A percentile compares a stretch with the other conserved stretches of the same genome.
These are phyloP conservation scores for Drosophila sordidula DNA, from an alignment of 2,888 invertebrate species.

Conservation along the genomic window DNA sequence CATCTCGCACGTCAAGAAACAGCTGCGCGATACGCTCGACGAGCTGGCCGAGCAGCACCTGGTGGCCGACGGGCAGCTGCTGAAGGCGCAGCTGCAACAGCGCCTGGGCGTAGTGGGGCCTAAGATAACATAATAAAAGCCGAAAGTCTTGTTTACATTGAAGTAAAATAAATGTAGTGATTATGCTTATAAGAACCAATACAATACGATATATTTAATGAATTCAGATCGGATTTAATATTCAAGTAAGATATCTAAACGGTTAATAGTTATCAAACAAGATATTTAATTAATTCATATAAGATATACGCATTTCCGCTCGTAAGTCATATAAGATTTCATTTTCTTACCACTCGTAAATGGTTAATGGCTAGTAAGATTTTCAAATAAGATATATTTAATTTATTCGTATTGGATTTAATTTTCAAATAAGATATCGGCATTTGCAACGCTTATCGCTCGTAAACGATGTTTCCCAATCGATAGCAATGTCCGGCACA, in stretches of 20 bases:
- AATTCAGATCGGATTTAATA: not conserved
- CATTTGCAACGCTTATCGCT: not conserved
- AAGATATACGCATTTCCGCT: not conserved
- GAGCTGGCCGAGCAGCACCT: conserved; percentile 87
- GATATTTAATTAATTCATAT: not conserved
- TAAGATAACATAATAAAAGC: conserved; percentile 65
- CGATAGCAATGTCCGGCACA: conserved; percentile 21
- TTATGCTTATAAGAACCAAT: not conserved
- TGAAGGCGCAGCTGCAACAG: conserved; percentile 85
- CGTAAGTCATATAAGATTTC: too few relatives aligned
- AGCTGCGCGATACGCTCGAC: conserved; percentile 89
- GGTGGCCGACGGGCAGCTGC: conserved; percentile 85
- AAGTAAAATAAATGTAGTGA: not conserved
- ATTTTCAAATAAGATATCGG: not conserved
- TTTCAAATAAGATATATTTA: too few relatives aligned
- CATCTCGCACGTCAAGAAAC: conserved; percentile 87
- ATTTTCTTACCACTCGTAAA: not conserved
- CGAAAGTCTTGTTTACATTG: not conserved
- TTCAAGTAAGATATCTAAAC: not conserved
- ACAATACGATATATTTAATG: not conserved
- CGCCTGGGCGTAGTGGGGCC: conserved; percentile 87
- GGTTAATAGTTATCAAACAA: too few relatives aligned
- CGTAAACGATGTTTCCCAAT: conserved; percentile 12
- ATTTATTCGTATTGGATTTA: not conserved
- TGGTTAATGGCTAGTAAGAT: too few relatives aligned